Evolutionary conservation across 2,888 invertebrate genomes (phyloP).

Genomic region (Andrena chrysosceles): DNA sequence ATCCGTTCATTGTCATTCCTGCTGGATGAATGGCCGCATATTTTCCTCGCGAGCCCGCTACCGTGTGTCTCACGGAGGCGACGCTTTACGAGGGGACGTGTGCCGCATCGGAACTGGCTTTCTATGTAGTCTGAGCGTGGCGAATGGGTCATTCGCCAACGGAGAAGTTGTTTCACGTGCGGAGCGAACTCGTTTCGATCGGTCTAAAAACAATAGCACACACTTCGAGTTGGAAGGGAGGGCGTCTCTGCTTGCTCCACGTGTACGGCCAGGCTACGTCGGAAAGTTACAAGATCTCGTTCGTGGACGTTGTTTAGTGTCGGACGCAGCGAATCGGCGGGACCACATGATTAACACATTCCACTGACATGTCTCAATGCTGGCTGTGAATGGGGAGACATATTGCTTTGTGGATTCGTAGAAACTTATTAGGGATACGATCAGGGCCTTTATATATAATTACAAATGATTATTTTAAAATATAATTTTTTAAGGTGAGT

Average conservation of each 20-base stretch:
- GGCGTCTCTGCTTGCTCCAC: conserved; percentile 2
- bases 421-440: too few species aligned
- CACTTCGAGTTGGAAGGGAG: not conserved
- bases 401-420: too few species aligned
- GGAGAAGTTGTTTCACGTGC: not conserved
- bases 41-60: conserved; percentile 28
- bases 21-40: conserved; percentile 42
- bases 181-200: conserved; percentile 21
- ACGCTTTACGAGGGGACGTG: conserved; percentile 34
- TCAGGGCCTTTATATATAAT: too few species aligned
- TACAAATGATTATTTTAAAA: too few species aligned
- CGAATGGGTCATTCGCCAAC: not conserved
- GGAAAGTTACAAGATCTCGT: conserved; percentile 49
- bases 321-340: not conserved
- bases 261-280: conserved; percentile 22
- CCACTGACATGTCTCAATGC: not conserved
- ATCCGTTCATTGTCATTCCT: conserved; percentile 49
- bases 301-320: not conserved
- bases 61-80: conserved; percentile 8
- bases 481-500: too few species aligned
- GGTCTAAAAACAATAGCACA: too few species aligned
- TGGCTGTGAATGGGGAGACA: too few species aligned
- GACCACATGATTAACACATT: conserved; percentile 16
- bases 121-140: not conserved
- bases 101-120: conserved; percentile 29